phyloP scores from a whole-genome alignment of 2,113 vertebrate species.

The Ameiurus melas region DNA sequence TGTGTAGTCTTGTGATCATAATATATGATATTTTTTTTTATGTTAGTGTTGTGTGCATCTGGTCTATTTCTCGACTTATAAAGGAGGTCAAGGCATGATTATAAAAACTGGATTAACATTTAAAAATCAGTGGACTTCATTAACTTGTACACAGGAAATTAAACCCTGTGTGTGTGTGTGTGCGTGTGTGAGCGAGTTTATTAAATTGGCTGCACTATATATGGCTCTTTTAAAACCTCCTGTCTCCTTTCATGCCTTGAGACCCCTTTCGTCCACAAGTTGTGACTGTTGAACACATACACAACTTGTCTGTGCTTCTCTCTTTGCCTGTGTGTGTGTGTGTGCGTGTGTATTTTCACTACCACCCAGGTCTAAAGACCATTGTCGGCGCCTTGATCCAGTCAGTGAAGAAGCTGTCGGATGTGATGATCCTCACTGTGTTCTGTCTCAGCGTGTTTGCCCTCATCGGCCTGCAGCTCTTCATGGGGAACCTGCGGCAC shows the following conservation, averaged over 20 bases:
- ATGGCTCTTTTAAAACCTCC: neutral
- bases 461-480: conserved; percentile 95
- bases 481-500: conserved; percentile 96
- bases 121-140: neutral
- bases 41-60: conserved; percentile 57
- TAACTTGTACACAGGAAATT: neutral
- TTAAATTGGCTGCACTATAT: neutral
- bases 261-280: conserved; percentile 33
- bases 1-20: conserved; percentile 58
- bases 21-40: conserved; percentile 50
- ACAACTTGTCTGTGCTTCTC: conserved; percentile 54
- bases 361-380: conserved; percentile 90
- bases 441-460: conserved; percentile 99
- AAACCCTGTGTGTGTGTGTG: neutral
- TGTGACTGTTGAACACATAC: conserved; percentile 41
- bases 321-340: conserved; percentile 52
- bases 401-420: conserved; percentile 99
- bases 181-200: neutral
- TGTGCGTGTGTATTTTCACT: conserved; percentile 34
- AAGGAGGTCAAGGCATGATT: conserved; percentile 53
- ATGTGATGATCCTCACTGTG: conserved; percentile 98
- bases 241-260: conserved; percentile 48
- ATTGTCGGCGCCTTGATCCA: conserved; percentile 98
- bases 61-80: conserved; percentile 31
- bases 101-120: neutral